Base-by-base conservation (phyloP, 2,113 vertebrate genomes). In the Panthera uncia region DNA sequence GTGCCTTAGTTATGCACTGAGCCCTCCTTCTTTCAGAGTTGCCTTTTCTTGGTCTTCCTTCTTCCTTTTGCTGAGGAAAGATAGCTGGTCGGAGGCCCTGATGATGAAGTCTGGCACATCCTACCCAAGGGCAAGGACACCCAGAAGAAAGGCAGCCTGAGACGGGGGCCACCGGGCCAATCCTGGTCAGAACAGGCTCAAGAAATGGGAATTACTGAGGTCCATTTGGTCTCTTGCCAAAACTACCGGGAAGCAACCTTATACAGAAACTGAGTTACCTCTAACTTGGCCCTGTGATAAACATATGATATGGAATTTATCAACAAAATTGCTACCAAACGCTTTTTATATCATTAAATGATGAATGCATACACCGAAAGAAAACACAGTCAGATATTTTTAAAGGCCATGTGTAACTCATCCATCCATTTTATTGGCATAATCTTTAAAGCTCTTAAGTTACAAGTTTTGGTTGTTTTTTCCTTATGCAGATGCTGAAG, bases 251-350 rank as follows among this genome's bases (percentile, higher is more conserved):
- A 86, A 52, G 23, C 6, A 84, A 13, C 29, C 36, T 81, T 29
- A 21, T 7, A 16, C 8, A 57, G 5, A 8, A 88, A 27, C 8
- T 31, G 29, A 50, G 2, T 48, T 66, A 61, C 15, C 74, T 95
- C 74, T 96, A 57, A 50, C 85, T 97, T 97, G 52, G 36, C 55
- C 9, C 96, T 0, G 1, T 78, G 88, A 82, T 96, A 98, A 97
- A 95, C 45, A 87, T 93, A 74, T 69, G 50, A 96, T 97, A 65
- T 57, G 97, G 97, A 98, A 95, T 83, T 55, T 0, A 0, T 95
- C 97, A 97, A 96, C 89, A 94, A 97, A 92, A 96, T 94, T 94
- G 71, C 71, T 97, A 83, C 92, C 94, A 88, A 98, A 95, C 80
- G 92, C 82, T 65, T 93, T 79, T 97, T 91, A 97, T 94, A 87